These are phyloP conservation scores for Cantharis nigra DNA, from an alignment of 2,888 invertebrate species.

Conservation along the genomic window DNA sequence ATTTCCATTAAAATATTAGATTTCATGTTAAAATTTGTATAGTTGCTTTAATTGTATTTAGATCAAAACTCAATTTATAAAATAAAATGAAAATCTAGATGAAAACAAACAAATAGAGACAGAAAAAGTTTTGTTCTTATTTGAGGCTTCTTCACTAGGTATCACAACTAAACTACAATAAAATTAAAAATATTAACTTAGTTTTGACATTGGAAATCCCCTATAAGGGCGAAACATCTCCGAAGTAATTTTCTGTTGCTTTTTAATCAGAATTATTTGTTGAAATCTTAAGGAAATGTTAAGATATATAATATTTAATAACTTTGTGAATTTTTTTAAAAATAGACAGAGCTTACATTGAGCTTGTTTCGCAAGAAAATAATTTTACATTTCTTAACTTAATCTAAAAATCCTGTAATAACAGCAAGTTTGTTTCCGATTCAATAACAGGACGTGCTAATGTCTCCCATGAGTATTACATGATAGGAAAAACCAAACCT, in stretches of 20 bases:
- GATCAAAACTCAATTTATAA: background rate
- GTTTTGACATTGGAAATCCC: no score
- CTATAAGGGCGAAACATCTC: no score
- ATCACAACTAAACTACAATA: no score
- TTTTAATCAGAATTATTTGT: no score
- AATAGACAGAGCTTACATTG: no score
- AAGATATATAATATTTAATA: background rate
- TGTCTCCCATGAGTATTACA: slow-evolving; percentile 45
- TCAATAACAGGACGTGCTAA: slow-evolving; percentile 44
- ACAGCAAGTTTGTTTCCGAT: slow-evolving; percentile 41
- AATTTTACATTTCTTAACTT: slow-evolving; percentile 24
- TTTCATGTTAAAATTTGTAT: background rate
- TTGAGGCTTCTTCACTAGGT: no score
- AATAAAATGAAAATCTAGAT: background rate
- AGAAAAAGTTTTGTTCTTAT: no score
- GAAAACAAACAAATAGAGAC: background rate
- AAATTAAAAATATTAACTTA: no score
- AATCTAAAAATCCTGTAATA: slow-evolving; percentile 38
- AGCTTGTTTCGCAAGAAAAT: background rate
- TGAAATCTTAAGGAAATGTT: no score
- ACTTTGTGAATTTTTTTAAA: background rate
- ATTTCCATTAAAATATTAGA: background rate
- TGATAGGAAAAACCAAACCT: slow-evolving; percentile 31
- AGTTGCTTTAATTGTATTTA: background rate
- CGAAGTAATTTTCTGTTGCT: no score